Percentiles rank a stretch among this genome's conserved stretches.
phyloP scores from a whole-genome alignment of 2,113 vertebrate genomes.

The Uropsilus gracilis region DNA sequence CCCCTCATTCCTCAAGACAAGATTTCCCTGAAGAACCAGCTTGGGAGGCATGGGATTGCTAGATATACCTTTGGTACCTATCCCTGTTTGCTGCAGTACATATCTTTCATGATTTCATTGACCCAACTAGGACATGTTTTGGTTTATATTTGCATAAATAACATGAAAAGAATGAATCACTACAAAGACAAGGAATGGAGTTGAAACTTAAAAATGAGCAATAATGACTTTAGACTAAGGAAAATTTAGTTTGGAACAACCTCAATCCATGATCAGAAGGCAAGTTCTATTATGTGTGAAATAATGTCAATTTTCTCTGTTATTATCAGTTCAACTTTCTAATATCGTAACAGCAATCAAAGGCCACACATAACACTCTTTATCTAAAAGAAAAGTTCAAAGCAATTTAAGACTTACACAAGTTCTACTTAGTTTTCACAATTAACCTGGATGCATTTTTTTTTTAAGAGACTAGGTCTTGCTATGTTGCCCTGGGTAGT shows the following conservation, averaged over 20 bases:
- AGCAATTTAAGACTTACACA: constrained; percentile 24
- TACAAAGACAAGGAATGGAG: constrained; percentile 27
- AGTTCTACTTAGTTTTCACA: neutral
- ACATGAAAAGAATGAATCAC: constrained; percentile 26
- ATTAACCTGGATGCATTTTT: neutral
- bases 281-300: neutral
- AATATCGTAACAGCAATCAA: neutral
- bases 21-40: constrained; percentile 46
- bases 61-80: neutral
- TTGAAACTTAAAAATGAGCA: constrained; percentile 48
- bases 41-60: neutral
- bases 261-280: neutral
- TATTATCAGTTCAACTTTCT: constrained; percentile 20
- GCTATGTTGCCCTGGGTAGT: no score
- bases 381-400: neutral
- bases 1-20: constrained; percentile 48
- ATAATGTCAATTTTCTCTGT: neutral
- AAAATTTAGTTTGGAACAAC: neutral
- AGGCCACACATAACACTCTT: neutral
- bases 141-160: constrained; percentile 46
- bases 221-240: neutral
- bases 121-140: neutral
- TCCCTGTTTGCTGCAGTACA: neutral
- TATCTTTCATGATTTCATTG: constrained; percentile 23
- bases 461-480: no score